Percentiles rank a stretch among this genome's conserved stretches.
phyloP scores from a whole-genome alignment of 1,140 invertebrate genomes.

The Drosophila sucinea region DNA sequence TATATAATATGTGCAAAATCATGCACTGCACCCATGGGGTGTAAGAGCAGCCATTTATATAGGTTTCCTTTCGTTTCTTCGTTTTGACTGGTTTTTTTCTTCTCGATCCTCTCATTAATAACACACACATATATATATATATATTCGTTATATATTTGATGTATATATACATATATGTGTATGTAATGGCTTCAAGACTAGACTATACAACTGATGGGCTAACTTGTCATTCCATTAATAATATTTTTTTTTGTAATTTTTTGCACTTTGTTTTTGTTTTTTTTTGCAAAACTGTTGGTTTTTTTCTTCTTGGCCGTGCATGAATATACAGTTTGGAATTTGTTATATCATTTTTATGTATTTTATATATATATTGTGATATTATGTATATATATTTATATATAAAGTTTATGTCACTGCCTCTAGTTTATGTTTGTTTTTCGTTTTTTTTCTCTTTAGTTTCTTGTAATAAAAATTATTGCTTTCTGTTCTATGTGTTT shows the following conservation, averaged over 20 bases:
- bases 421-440: conserved; percentile 46
- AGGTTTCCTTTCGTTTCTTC: conserved; percentile 25
- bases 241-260: conserved; percentile 4
- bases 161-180: conserved; percentile 18
- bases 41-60: conserved; percentile 69
- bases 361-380: conserved; percentile 38
- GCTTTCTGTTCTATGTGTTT: conserved; percentile 66
- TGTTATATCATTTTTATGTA: conserved; percentile 24
- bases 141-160: conserved; percentile 24
- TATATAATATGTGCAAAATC: conserved; percentile 55
- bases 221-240: conserved; percentile 11
- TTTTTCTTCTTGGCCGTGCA: conserved; percentile 36
- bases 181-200: conserved; percentile 44
- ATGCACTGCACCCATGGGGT: conserved; percentile 76
- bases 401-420: conserved; percentile 70
- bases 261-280: neutral
- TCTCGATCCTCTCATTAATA: conserved; percentile 29
- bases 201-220: conserved; percentile 35
- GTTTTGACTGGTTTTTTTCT: neutral
- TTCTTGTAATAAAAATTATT: conserved; percentile 72
- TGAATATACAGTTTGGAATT: conserved; percentile 50
- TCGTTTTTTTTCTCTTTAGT: conserved; percentile 23
- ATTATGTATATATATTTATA: conserved; percentile 39
- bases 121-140: conserved; percentile 28
- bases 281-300: neutral